Percentiles rank a stretch among this genome's conserved stretches.
Evolutionary conservation across 2,113 vertebrate genomes (phyloP).

Genomic region (Prionailurus bengalensis): DNA sequence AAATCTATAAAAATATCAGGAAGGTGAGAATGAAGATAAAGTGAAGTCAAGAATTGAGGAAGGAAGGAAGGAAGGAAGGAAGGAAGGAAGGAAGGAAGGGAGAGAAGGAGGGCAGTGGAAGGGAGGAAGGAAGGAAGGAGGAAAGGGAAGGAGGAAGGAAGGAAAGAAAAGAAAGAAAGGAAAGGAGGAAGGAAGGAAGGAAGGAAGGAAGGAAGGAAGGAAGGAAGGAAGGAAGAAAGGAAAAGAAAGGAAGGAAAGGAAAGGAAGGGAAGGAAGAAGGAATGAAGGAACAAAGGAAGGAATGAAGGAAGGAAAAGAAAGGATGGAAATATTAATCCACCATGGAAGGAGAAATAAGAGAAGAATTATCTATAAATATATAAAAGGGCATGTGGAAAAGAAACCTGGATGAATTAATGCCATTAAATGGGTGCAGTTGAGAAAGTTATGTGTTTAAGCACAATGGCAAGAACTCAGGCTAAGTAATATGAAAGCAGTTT

Average conservation of each 20-base stretch:
- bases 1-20: background rate
- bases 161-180: background rate
- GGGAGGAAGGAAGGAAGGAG: background rate
- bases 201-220: background rate
- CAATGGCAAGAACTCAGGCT: conserved; percentile 29
- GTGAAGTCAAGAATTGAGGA: background rate
- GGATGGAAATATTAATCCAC: background rate
- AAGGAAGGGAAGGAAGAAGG: background rate
- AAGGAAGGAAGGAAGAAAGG: background rate
- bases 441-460: conserved; percentile 26
- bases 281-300: background rate
- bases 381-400: background rate
- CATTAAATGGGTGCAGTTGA: conserved; percentile 29
- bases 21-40: background rate
- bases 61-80: background rate
- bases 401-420: conserved; percentile 3
- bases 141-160: background rate
- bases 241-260: background rate
- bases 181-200: background rate
- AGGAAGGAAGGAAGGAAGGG: background rate
- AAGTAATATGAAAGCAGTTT: conserved; percentile 45
- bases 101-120: no score
- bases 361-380: background rate
- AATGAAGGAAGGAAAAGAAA: background rate
- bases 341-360: background rate